These are phyloP conservation scores for Cantharis rustica DNA, from an alignment of 2,888 invertebrate species.

Conservation along the genomic window DNA sequence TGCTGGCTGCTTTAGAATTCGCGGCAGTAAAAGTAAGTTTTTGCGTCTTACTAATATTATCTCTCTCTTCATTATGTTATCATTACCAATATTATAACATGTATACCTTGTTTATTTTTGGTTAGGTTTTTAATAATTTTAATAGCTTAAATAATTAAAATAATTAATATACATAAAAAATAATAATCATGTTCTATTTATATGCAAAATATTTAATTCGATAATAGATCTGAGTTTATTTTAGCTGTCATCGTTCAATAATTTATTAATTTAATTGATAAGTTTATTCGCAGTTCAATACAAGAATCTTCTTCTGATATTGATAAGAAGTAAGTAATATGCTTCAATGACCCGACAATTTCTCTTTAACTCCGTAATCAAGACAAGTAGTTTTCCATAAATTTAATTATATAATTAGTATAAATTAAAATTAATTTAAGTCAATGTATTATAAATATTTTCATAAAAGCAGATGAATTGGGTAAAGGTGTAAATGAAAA, in stretches of 20 bases:
- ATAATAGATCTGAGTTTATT: not conserved
- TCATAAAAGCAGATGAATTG: not conserved
- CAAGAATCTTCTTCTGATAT: not conserved
- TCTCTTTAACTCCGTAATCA: slow-evolving; percentile 3
- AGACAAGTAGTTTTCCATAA: slow-evolving; percentile 11
- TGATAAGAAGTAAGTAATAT: not conserved
- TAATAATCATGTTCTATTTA: not conserved
- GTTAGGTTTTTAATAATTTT: too few relatives aligned
- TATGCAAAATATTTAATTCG: not conserved
- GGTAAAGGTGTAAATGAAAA: too few relatives aligned
- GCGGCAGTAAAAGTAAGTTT: too few relatives aligned
- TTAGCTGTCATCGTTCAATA: not conserved
- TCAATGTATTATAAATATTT: not conserved
- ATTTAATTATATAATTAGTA: not conserved
- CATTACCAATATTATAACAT: too few relatives aligned
- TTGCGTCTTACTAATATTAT: too few relatives aligned
- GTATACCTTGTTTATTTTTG: too few relatives aligned
- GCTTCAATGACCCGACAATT: not conserved
- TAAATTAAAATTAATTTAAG: not conserved
- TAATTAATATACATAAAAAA: not conserved
- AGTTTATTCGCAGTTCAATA: not conserved
- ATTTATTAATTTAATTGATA: not conserved
- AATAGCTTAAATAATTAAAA: too few relatives aligned
- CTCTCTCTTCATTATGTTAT: too few relatives aligned
- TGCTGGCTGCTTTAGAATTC: too few relatives aligned